A percentile compares a stretch with the other conserved stretches of the same genome.
Conservation (phyloP, 2,797 vertebrate genomes). For the Glossophaga mutica region DNA sequence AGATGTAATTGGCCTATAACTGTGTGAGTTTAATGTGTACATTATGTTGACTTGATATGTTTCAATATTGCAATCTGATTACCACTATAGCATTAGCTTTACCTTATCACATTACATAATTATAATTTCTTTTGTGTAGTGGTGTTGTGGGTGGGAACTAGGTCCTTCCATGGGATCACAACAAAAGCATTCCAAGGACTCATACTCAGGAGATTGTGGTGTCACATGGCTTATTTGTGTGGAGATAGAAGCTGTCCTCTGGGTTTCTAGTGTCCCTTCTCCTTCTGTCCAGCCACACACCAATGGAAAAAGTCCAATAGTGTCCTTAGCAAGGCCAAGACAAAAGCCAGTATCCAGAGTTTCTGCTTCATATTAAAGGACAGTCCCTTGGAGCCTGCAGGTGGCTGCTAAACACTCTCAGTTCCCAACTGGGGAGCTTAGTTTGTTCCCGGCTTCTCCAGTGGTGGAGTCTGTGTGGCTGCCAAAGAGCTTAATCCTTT, state of each 20-base stretch:
- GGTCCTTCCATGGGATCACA: not conserved
- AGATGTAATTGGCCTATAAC: not conserved
- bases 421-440: not conserved
- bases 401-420: not conserved
- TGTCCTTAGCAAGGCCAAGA: not conserved
- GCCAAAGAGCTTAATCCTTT: not conserved
- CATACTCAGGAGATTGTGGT: not conserved
- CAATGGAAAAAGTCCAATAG: not conserved
- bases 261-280: not conserved
- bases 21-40: not conserved
- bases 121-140: not conserved
- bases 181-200: not conserved
- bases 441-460: not conserved
- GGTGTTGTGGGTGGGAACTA: not conserved
- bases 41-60: not conserved
- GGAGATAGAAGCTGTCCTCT: not conserved
- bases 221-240: not conserved
- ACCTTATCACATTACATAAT: not conserved
- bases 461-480: not conserved
- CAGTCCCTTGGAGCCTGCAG: no score
- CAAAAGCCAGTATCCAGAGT: not conserved
- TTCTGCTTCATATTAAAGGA: not conserved
- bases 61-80: not conserved
- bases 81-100: not conserved
- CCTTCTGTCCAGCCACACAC: not conserved